These are phyloP conservation scores for Siniperca chuatsi DNA, from an alignment of 2,113 vertebrate genomes.

Conservation along the genomic window DNA sequence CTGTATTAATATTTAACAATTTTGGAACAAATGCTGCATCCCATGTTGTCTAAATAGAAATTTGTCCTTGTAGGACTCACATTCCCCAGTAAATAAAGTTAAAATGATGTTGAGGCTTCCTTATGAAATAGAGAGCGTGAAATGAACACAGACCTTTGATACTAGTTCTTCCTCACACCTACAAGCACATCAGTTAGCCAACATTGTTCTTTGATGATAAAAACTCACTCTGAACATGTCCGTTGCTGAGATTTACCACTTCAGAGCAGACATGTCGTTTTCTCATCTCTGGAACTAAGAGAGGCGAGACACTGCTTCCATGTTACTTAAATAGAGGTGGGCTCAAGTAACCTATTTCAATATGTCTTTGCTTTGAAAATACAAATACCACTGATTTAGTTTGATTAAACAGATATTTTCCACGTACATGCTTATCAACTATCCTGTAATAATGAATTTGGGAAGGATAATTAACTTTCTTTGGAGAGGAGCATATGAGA, in stretches of 20 bases:
- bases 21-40: background rate
- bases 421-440: background rate
- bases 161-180: background rate
- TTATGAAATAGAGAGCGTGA: background rate
- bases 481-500: background rate
- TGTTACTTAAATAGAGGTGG: background rate
- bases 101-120: background rate
- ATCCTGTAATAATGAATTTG: background rate
- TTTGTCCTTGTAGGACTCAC: background rate
- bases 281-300: conserved; percentile 24
- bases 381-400: background rate
- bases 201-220: conserved; percentile 12
- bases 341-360: background rate
- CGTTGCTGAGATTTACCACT: conserved; percentile 26
- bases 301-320: background rate
- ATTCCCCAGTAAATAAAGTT: background rate
- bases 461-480: background rate
- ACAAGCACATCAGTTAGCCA: conserved; percentile 5
- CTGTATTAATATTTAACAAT: background rate
- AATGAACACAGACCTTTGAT: background rate
- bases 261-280: conserved; percentile 9
- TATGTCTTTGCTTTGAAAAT: background rate
- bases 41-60: background rate
- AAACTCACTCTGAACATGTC: background rate
- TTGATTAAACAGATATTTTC: background rate